A percentile compares a stretch with the other conserved stretches of the same genome.
These are phyloP conservation scores for Acanthurus tractus DNA, from an alignment of 2,797 vertebrate species.

Conservation along the genomic window DNA sequence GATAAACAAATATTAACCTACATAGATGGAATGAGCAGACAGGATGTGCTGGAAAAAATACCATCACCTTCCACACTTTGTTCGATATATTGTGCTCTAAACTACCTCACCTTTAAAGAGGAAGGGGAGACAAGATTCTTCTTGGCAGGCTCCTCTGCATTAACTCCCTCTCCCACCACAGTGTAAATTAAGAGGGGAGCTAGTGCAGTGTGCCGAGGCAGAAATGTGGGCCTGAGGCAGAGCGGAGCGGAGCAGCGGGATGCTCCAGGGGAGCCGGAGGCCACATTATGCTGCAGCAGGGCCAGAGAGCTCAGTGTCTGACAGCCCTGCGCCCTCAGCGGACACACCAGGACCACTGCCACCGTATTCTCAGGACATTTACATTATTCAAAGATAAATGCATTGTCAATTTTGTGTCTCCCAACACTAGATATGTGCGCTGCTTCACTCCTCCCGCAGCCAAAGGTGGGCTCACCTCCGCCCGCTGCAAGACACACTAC, in stretches of 20 bases:
- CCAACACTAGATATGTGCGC: slow-evolving; percentile 86
- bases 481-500: slow-evolving; percentile 85
- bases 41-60: slow-evolving; percentile 41
- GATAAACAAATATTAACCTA: slow-evolving; percentile 43
- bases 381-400: slow-evolving; percentile 94
- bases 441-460: slow-evolving; percentile 85
- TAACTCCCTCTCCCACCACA: slow-evolving; percentile 79
- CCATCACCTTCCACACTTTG: slow-evolving; percentile 44
- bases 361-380: slow-evolving; percentile 89
- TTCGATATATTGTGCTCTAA: slow-evolving; percentile 48
- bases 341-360: slow-evolving; percentile 84
- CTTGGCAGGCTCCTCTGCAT: slow-evolving; percentile 79
- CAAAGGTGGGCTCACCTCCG: slow-evolving; percentile 88
- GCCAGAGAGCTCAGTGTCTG: slow-evolving; percentile 76
- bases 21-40: slow-evolving; percentile 43
- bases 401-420: slow-evolving; percentile 91
- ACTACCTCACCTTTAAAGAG: slow-evolving; percentile 60
- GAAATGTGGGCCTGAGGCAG: slow-evolving; percentile 80
- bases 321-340: slow-evolving; percentile 80
- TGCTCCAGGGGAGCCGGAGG: slow-evolving; percentile 76
- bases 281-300: slow-evolving; percentile 81
- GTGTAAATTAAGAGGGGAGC: slow-evolving; percentile 86
- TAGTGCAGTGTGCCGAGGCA: slow-evolving; percentile 78
- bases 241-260: slow-evolving; percentile 66
- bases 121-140: slow-evolving; percentile 69